Conservation (phyloP, 2,113 vertebrate genomes). For the Cacatua alba region DNA sequence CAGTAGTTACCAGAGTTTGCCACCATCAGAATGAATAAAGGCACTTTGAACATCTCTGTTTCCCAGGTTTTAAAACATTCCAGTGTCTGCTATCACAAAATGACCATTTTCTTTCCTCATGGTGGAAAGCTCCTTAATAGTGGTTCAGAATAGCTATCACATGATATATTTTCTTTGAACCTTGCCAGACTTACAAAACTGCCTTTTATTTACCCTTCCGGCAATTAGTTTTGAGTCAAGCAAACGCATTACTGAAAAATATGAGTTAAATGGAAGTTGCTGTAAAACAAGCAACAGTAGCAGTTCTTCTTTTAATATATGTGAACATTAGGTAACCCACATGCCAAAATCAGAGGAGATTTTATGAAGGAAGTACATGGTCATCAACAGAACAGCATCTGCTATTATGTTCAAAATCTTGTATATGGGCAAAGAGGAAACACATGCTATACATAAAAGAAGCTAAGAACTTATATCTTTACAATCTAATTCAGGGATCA, state of each 20-base stretch:
- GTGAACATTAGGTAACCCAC: background rate
- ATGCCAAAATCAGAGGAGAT: background rate
- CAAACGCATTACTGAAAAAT: background rate
- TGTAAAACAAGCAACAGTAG: background rate
- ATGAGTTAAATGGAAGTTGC: background rate
- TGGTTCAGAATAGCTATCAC: background rate
- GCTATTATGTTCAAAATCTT: background rate
- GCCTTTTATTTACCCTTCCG: background rate
- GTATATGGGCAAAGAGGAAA: background rate
- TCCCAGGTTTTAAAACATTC: background rate
- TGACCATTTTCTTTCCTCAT: background rate
- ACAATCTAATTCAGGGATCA: background rate
- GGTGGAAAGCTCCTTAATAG: background rate
- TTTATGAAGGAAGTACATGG: background rate
- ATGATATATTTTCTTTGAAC: background rate
- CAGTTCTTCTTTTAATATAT: background rate
- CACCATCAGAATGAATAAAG: background rate
- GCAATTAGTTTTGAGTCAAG: background rate
- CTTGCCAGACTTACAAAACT: background rate
- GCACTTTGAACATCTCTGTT: background rate
- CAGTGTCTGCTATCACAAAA: background rate
- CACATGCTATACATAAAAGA: background rate
- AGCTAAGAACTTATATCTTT: background rate
- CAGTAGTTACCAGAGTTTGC: slow-evolving; percentile 1
- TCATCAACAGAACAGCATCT: background rate